Evolutionary conservation across 35 echinoderm and acorn worm species (phyloP), one percentile per base, ranked within the genome.

Genomic region (Apostichopus parvimensis): DNA sequence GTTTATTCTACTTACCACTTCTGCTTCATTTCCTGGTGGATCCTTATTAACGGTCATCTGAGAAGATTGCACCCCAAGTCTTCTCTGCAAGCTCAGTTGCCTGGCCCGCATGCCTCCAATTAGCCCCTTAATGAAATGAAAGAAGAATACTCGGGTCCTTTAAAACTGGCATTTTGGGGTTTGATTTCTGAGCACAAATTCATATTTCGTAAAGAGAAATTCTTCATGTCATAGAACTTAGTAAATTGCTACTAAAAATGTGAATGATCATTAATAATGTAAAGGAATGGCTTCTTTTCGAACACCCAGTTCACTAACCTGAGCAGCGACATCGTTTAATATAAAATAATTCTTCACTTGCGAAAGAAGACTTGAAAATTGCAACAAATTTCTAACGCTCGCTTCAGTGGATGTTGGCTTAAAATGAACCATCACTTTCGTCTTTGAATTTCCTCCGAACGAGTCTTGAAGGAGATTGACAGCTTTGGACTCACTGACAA

Each of bases 391-490:
- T 81, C 89, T 85, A 15, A 92, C 87, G 15, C 45, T 91, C 7
- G 26, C 76, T 22, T 85, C 75, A 9, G 77, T 87, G 55, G 93
- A 91, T 4, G 76, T 70, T 22, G 93, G 93, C 23, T 79, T 92
- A 54, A 96, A 94, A 60, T 99, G 95, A 23, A 99, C 92, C 76
- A 99, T 93, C 17, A 93, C 95, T 77, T 95, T 96, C 6, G 97
- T 99, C 34, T 94, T 92, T 53, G 91, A 94, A 56, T 99, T 99
- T 28, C 97, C 97, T 54, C 97, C 97, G 8, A 99, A 85, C 6
- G 80, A 73, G 65, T 94, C 93, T 13, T 93, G 85, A 4, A 99
- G 18, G 4, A 96, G 93, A 68, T 57, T 93, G 60, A 93, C 92
- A 9, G 94, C 73, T 79, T 94, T 94, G 25, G 97, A 99, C 5